phyloP scores from a whole-genome alignment of 2,797 vertebrate genomes.

The Semaprochilodus insignis region DNA sequence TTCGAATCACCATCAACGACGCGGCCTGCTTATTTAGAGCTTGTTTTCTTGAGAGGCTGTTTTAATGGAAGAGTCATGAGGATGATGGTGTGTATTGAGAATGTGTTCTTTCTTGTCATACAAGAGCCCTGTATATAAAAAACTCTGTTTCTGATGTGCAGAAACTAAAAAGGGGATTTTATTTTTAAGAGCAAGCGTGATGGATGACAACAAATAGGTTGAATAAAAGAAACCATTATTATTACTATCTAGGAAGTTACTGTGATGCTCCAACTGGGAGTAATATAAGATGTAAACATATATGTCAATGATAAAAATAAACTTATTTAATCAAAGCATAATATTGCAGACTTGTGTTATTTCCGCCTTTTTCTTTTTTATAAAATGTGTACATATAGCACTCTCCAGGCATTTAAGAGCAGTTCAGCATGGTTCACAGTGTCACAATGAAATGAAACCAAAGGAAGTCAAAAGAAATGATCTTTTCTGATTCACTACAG shows the following conservation, averaged over 20 bases:
- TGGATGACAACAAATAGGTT: slow-evolving; percentile 62
- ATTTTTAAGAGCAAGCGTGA: slow-evolving; percentile 91
- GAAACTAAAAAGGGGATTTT: slow-evolving; percentile 91
- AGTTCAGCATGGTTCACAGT: too few species aligned
- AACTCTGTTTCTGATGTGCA: slow-evolving; percentile 93
- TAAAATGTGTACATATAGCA: too few species aligned
- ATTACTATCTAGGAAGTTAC: slow-evolving; percentile 79
- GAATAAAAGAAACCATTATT: slow-evolving; percentile 60
- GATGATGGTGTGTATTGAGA: slow-evolving; percentile 76
- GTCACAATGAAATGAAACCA: too few species aligned
- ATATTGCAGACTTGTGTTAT: background rate
- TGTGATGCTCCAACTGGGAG: slow-evolving; percentile 85
- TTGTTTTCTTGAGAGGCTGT: slow-evolving; percentile 53
- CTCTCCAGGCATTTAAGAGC: too few species aligned
- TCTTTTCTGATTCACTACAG: too few species aligned
- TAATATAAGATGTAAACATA: slow-evolving; percentile 89
- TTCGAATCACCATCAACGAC: slow-evolving; percentile 52
- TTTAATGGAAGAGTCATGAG: slow-evolving; percentile 74
- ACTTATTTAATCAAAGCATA: slow-evolving; percentile 86
- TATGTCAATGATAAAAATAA: slow-evolving; percentile 97
- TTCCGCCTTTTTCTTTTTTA: too few species aligned
- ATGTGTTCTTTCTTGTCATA: slow-evolving; percentile 96
- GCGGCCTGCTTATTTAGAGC: slow-evolving; percentile 15
- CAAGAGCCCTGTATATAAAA: slow-evolving; percentile 93
- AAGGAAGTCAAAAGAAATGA: too few species aligned